Percentiles rank a stretch among this genome's conserved stretches.
Evolutionary conservation across 2,113 vertebrate genomes (phyloP).

Genomic region (Gambusia holbrooki): DNA sequence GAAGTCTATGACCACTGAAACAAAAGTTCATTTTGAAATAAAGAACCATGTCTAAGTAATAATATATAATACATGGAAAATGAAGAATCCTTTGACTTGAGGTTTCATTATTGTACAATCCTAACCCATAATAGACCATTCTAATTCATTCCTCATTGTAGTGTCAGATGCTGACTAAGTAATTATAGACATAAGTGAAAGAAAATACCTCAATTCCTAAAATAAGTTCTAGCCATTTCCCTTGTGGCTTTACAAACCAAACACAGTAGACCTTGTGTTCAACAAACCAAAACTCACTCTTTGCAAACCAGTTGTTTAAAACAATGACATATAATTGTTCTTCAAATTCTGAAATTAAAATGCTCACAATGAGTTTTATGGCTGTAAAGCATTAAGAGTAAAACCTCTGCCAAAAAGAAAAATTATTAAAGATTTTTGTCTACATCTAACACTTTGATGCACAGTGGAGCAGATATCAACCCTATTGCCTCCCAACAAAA

Average conservation of each 20-base stretch:
- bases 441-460: too few species aligned
- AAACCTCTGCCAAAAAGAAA: too few species aligned
- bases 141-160: conserved; percentile 9
- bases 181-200: conserved; percentile 12
- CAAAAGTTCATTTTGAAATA: not conserved
- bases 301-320: not conserved
- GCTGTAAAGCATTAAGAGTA: too few species aligned
- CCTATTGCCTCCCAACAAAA: too few species aligned
- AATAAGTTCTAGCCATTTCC: conserved; percentile 21
- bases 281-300: conserved; percentile 6
- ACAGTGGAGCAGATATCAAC: too few species aligned
- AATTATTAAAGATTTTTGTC: too few species aligned
- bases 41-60: not conserved
- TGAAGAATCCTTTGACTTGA: conserved; percentile 24
- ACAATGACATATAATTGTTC: too few species aligned
- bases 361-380: too few species aligned
- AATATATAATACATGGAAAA: conserved; percentile 16
- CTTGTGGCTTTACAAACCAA: conserved; percentile 15
- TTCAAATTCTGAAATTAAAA: too few species aligned
- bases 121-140: conserved; percentile 21
- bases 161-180: conserved; percentile 30
- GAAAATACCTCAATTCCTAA: conserved; percentile 15
- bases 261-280: conserved; percentile 14
- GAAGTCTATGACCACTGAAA: not conserved
- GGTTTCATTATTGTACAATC: conserved; percentile 42